Evolutionary conservation across 2,797 vertebrate genomes (phyloP).

Genomic region (Threskiornis aethiopicus): DNA sequence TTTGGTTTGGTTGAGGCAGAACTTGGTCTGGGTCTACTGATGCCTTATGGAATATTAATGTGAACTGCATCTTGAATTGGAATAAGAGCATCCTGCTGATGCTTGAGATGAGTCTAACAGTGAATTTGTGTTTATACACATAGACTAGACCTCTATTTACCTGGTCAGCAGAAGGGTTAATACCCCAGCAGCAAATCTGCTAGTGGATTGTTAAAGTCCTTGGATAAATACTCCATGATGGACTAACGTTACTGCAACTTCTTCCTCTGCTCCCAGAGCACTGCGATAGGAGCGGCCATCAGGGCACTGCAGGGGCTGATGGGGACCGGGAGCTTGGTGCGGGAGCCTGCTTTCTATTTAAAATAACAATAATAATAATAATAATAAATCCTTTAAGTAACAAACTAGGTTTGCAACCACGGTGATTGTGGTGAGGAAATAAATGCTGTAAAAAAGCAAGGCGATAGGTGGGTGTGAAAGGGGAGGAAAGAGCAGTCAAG

Average conservation of each 20-base stretch:
- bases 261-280: neutral
- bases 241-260: fast-evolving
- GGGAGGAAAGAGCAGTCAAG: neutral
- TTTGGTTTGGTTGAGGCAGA: neutral
- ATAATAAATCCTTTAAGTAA: neutral
- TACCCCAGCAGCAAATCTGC: neutral
- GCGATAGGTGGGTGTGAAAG: neutral
- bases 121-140: fast-evolving
- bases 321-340: neutral
- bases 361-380: neutral
- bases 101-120: neutral
- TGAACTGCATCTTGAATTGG: neutral
- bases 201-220: neutral
- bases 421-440: neutral
- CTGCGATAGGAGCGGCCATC: neutral
- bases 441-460: neutral
- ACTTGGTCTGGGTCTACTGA: neutral
- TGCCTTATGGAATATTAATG: neutral
- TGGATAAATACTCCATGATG: neutral
- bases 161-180: neutral
- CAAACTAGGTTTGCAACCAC: fast-evolving
- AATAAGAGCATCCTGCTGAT: neutral
- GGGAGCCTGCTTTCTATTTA: neutral
- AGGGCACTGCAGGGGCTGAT: neutral
- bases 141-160: neutral